phyloP scores from a whole-genome alignment of 2,113 vertebrate genomes.

The Zosterops hypoxanthus region DNA sequence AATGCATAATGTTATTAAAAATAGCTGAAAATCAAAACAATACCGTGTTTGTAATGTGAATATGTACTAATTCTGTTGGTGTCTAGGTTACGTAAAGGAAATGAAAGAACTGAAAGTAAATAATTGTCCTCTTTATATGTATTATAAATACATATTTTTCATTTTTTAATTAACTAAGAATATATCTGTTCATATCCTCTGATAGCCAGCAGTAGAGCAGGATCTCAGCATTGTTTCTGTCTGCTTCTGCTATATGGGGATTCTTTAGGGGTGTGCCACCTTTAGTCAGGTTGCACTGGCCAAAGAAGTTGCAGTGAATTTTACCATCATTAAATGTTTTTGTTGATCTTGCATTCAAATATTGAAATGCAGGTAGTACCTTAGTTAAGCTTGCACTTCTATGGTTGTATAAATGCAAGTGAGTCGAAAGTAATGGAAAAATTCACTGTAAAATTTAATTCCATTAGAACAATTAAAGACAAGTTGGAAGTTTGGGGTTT shows the following conservation, averaged over 20 bases:
- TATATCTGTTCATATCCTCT: background rate
- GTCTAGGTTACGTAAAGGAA: background rate
- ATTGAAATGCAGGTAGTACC: background rate
- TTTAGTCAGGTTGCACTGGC: fast-evolving
- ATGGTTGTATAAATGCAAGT: background rate
- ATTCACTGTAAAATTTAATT: background rate
- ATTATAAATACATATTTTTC: background rate
- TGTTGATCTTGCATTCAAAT: background rate
- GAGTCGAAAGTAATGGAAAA: fast-evolving
- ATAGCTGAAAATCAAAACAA: background rate
- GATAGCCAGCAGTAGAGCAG: background rate
- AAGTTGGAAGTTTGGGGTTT: background rate
- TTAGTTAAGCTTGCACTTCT: background rate
- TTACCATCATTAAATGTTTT: background rate
- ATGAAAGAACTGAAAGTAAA: background rate
- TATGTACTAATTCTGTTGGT: background rate
- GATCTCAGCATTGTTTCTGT: background rate
- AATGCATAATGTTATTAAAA: background rate
- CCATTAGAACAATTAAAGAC: background rate
- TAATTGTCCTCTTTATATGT: background rate
- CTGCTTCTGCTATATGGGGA: background rate
- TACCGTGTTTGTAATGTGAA: background rate
- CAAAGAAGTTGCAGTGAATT: background rate
- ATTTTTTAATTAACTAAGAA: background rate
- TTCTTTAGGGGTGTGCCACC: background rate